A percentile compares a stretch with the other conserved stretches of the same genome.
phyloP scores from a whole-genome alignment of 2,888 invertebrate genomes.

The Phaedon cochleariae region DNA sequence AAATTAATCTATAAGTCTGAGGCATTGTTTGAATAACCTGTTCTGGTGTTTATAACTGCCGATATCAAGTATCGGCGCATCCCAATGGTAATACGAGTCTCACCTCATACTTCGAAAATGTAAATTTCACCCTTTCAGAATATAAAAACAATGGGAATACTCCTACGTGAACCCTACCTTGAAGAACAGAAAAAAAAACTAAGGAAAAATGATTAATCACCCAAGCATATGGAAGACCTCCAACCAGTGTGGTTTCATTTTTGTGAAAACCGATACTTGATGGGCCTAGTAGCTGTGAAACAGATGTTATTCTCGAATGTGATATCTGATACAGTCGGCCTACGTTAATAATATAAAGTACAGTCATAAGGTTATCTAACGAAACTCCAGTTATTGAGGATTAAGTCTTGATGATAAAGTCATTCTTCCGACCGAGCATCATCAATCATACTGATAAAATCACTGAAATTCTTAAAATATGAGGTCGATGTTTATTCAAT shows the following conservation, averaged over 20 bases:
- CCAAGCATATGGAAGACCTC: conserved; percentile 11
- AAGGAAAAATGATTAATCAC: conserved; percentile 6
- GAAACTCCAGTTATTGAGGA: conserved; percentile 2
- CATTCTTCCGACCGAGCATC: not conserved
- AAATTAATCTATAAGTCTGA: conserved; percentile 38
- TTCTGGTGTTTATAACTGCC: conserved; percentile 8
- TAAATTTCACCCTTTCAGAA: conserved; percentile 15
- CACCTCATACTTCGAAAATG: conserved; percentile 3
- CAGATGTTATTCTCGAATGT: conserved; percentile 28
- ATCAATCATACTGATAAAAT: conserved; percentile 1
- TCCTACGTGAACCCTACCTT: conserved; percentile 4
- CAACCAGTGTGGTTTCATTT: conserved; percentile 13
- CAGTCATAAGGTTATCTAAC: not conserved
- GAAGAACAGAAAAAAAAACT: conserved; percentile 3
- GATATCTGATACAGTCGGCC: conserved; percentile 17
- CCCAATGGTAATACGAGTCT: conserved; percentile 12
- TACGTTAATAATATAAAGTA: conserved; percentile 1
- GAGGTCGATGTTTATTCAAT: conserved; percentile 1
- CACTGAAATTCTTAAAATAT: not conserved
- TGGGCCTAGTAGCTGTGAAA: conserved; percentile 21
- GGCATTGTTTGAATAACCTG: conserved; percentile 20
- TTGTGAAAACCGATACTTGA: conserved; percentile 23
- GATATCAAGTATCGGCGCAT: conserved; percentile 16
- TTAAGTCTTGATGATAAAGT: not conserved
- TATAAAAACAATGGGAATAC: conserved; percentile 18